These are phyloP conservation scores for Rachycentron canadum DNA, from an alignment of 2,797 vertebrate genomes.

Conservation along the genomic window DNA sequence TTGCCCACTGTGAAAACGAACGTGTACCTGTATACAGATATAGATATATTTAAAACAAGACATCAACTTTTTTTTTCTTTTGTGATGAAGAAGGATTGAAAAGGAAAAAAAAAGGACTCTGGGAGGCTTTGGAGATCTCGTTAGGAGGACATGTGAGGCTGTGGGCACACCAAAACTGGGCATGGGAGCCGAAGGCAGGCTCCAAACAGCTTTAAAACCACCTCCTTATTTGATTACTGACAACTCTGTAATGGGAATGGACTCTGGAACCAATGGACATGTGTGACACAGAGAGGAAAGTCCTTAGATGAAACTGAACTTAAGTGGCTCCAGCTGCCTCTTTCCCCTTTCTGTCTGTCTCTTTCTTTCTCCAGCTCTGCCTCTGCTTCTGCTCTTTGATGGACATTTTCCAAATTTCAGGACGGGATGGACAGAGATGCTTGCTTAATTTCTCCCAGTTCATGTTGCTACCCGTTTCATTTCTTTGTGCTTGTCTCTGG, in stretches of 20 bases:
- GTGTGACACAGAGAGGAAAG: conserved; percentile 83
- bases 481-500: conserved; percentile 83
- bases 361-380: conserved; percentile 81
- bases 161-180: conserved; percentile 85
- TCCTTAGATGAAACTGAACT: conserved; percentile 83
- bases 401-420: conserved; percentile 85
- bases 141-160: conserved; percentile 90
- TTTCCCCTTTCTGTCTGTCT: conserved; percentile 77
- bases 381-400: conserved; percentile 84
- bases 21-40: conserved; percentile 91
- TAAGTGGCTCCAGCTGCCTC: conserved; percentile 85
- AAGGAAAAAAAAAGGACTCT: conserved; percentile 83
- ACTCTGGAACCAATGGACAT: conserved; percentile 86
- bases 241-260: conserved; percentile 84
- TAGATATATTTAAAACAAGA: conserved; percentile 93
- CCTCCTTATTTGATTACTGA: conserved; percentile 86
- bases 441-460: conserved; percentile 83
- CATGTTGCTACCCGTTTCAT: conserved; percentile 85
- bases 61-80: conserved; percentile 86
- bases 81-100: conserved; percentile 85
- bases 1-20: conserved; percentile 97
- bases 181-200: conserved; percentile 84
- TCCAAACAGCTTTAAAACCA: conserved; percentile 85
- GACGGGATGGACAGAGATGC: conserved; percentile 85
- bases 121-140: conserved; percentile 90